Conservation (phyloP, 2,888 invertebrate genomes). For the Epinotia ramella region DNA sequence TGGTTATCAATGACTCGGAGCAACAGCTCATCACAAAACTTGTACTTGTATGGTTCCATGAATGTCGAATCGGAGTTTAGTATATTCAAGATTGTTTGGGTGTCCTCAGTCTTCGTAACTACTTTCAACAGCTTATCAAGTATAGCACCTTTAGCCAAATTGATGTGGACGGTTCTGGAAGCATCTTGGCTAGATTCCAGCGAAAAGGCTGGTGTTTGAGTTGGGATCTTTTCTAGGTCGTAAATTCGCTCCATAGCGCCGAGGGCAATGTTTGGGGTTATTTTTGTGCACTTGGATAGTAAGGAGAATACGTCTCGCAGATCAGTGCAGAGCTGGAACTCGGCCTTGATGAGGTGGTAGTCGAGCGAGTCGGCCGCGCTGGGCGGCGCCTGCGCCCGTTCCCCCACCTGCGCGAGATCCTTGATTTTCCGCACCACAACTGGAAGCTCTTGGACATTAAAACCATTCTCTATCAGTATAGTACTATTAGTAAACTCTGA, state of each 20-base stretch:
- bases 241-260: constrained; percentile 81
- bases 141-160: constrained; percentile 77
- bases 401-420: constrained; percentile 68
- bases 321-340: constrained; percentile 76
- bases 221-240: constrained; percentile 71
- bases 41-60: constrained; percentile 77
- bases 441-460: constrained; percentile 88
- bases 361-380: constrained; percentile 63
- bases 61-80: constrained; percentile 71
- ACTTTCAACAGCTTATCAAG: constrained; percentile 77
- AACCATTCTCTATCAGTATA: constrained; percentile 88
- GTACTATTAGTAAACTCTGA: constrained; percentile 75
- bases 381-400: constrained; percentile 54
- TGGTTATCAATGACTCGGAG: constrained; percentile 86
- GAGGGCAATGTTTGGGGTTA: constrained; percentile 80
- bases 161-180: constrained; percentile 62
- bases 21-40: constrained; percentile 87
- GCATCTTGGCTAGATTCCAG: constrained; percentile 20
- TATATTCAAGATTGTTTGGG: constrained; percentile 76
- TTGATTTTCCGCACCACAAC: constrained; percentile 85
- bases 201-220: constrained; percentile 54
- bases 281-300: constrained; percentile 79
- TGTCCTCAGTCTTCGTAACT: constrained; percentile 78
- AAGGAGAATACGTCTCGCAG: constrained; percentile 77
- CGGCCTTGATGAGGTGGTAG: constrained; percentile 76